Evolutionary conservation across 2,113 vertebrate genomes (phyloP), one percentile per base, ranked within the genome.

Genomic region (Rhinopomastus cyanomelas): DNA sequence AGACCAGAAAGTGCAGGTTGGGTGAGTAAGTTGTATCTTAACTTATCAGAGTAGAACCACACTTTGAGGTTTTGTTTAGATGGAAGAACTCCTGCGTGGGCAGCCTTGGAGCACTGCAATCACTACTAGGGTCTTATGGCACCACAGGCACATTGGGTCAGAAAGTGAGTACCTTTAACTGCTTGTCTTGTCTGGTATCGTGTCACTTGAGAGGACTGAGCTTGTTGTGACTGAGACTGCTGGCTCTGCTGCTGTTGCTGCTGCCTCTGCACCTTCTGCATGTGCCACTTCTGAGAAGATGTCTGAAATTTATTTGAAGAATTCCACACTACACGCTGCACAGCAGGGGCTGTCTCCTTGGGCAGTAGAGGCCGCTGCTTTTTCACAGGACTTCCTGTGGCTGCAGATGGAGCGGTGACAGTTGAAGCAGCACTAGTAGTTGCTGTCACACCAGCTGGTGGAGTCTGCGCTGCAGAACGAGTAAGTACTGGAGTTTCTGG

Each of bases 171-270:
- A 99, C 99, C 99, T 98, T 99, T 99, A 94, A 98, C 98, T 80
- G 98, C 98, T 97, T 99, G 98, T 97, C 99, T 98, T 91, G 99
- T 99, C 97, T 99, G 99, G 65, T 99, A 99, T 95, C 99, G 97
- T 29, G 98, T 99, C 96, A 98, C 99, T 95, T 98, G 98, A 79
- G 99, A 98, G 92, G 97, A 97, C 96, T 97, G 98, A 51, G 98
- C 97, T 75, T 97, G 97, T 77, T 96, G 96, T 93, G 97, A 98
- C 91, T 96, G 95, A 72, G 34, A 92, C 66, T 95, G 97, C 78
- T 96, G 97, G 80, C 93, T 96, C 92, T 97, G 97, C 82, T 97
- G 96, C 94, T 97, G 98, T 91, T 98, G 98, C 89, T 98, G 98
- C 92, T 98, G 98, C 13, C 98, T 97, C 95, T 99, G 99, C 64